Conservation (phyloP, 2,113 vertebrate genomes). For the Tragulus kanchil region DNA sequence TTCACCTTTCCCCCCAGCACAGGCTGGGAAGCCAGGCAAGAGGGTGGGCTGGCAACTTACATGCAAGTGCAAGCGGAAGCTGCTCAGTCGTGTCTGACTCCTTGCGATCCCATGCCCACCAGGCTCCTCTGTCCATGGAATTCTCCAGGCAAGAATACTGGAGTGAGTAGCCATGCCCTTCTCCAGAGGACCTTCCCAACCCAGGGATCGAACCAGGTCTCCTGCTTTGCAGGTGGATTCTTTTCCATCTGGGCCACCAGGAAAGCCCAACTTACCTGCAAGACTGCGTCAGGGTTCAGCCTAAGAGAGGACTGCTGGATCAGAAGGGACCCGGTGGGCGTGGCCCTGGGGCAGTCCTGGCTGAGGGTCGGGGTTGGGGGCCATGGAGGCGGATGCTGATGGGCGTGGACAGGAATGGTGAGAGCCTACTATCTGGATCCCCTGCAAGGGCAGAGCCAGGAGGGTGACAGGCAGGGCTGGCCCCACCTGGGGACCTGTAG, state of each 20-base stretch:
- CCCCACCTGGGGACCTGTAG: constrained; percentile 14
- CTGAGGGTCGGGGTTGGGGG: accelerated
- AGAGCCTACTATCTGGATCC: not conserved
- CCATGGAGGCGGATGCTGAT: not conserved
- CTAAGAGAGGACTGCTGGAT: not conserved
- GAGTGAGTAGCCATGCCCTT: no score
- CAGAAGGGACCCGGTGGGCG: not conserved
- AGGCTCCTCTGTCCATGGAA: no score
- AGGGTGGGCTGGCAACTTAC: not conserved
- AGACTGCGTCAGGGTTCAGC: not conserved
- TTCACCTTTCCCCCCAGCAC: not conserved
- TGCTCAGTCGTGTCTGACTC: no score
- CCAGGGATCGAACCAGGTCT: no score
- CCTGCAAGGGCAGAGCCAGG: not conserved
- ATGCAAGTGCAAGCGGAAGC: not conserved
- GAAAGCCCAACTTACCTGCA: not conserved
- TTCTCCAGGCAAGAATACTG: no score
- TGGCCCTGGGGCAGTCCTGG: not conserved
- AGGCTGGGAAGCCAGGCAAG: not conserved
- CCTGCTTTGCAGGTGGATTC: no score
- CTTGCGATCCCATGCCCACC: no score
- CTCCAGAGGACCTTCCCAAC: no score
- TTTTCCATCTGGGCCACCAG: no score
- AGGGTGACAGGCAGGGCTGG: not conserved
- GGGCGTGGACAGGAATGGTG: not conserved